Conservation (phyloP, 2,888 invertebrate species). For the Pheosia gnoma region DNA sequence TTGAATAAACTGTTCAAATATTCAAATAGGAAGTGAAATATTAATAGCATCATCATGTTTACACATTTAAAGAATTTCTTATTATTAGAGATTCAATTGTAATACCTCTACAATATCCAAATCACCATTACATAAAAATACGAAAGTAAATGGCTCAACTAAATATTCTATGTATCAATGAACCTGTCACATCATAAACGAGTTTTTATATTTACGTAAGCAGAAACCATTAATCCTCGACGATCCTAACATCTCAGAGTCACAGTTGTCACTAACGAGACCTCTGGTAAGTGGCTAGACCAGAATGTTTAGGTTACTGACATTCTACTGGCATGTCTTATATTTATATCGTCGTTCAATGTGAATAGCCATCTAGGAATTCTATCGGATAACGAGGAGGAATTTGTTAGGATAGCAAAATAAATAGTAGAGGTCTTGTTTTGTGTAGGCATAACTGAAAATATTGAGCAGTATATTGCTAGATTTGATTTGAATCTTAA, state of each 20-base stretch:
- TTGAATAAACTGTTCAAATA: no score
- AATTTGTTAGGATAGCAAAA: neutral
- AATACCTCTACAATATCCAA: neutral
- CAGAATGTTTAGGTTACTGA: slow-evolving; percentile 33
- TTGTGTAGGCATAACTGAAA: neutral
- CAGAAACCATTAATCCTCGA: slow-evolving; percentile 31
- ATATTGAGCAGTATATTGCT: no score
- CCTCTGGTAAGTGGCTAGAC: slow-evolving; percentile 22
- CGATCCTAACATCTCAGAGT: slow-evolving; percentile 26
- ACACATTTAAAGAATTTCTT: slow-evolving; percentile 5
- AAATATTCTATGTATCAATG: neutral
- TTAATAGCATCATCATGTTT: no score
- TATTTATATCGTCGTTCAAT: slow-evolving; percentile 23
- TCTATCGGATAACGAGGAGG: neutral
- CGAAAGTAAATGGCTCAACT: slow-evolving; percentile 5
- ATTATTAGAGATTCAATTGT: neutral
- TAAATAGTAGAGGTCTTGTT: neutral
- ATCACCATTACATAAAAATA: neutral
- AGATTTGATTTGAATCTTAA: no score
- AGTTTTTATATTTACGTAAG: slow-evolving; percentile 7
- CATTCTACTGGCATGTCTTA: slow-evolving; percentile 31
- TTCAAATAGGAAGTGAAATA: no score
- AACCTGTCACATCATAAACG: neutral
- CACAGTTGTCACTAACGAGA: slow-evolving; percentile 22
- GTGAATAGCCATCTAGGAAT: neutral